Base-by-base conservation (phyloP, 2,797 vertebrate species). In the Crotalus adamanteus region DNA sequence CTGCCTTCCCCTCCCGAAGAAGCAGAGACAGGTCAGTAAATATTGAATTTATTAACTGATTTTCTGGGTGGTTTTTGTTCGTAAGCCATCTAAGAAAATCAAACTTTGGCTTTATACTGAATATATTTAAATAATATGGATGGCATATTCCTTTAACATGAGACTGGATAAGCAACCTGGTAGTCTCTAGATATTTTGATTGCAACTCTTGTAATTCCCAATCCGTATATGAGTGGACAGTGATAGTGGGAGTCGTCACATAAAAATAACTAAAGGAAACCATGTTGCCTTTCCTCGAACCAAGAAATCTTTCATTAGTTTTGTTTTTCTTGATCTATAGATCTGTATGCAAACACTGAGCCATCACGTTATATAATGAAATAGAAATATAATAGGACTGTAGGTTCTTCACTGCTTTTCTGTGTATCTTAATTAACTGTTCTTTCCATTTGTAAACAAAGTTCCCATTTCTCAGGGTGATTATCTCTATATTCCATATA, bases 21-120 rank as follows among this genome's bases (percentile, higher is more conserved):
- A 99, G 99, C 98, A 98, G 99, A 99, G 99, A 99, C 98, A 99
- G 99, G 99, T 99, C 97, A 99, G 99, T 98, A 98, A 97, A 98
- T 97, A 93, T 12, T 53, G 25, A 83, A 89, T 85, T 63, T 93
- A 97, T 97, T 97, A 97, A 97, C 95, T 97, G 95, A 95, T 97
- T 97, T 97, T 97, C 94, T 94, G 97, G 31, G 31, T 73, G 65
- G 18, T 7, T 65, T 65, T 96, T 95, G 95, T 90, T 31, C 18
- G 94, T 96, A 94, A 94, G 95, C 94, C 96, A 95, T 94, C 60
- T 95, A 97, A 92, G 94, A 96, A 96, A 94, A 93, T 94, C 83
- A 86, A 97, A 92, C 94, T 87, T 96, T 96, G 91, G 87, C 65
- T 96, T 94, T 94, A 93, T 94, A 93, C 93, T 95, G 94, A 96